phyloP scores from a whole-genome alignment of 2,113 vertebrate genomes.

The Zosterops lateralis region DNA sequence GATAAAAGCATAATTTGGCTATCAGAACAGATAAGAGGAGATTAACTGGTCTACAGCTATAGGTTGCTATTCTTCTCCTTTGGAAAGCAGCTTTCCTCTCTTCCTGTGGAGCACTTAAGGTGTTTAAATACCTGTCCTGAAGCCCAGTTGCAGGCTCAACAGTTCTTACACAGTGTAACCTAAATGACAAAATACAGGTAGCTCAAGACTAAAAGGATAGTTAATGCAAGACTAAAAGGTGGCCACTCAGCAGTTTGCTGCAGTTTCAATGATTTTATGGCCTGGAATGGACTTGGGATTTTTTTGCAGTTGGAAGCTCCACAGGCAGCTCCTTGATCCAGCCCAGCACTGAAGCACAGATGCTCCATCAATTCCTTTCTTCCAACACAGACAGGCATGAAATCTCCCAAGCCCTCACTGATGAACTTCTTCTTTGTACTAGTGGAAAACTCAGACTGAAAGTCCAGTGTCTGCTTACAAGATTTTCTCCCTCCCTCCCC shows the following conservation, averaged over 20 bases:
- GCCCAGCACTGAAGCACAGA: not conserved
- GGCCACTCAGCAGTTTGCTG: not conserved
- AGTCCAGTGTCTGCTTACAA: not conserved
- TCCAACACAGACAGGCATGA: not conserved
- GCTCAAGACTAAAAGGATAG: not conserved
- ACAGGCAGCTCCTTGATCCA: not conserved
- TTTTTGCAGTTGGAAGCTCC: not conserved
- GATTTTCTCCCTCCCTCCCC: not conserved
- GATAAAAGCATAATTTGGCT: not conserved
- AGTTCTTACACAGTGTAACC: not conserved
- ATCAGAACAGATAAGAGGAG: not conserved
- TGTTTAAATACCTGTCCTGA: not conserved
- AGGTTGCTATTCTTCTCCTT: not conserved
- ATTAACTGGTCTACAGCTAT: not conserved
- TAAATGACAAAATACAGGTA: not conserved
- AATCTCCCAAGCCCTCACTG: not conserved
- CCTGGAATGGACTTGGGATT: not conserved
- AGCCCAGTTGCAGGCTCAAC: not conserved
- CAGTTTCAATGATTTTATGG: not conserved
- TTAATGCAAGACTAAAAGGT: not conserved
- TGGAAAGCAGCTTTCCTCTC: conserved; percentile 8
- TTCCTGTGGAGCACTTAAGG: not conserved
- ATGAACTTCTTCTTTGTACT: not conserved
- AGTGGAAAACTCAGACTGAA: not conserved
- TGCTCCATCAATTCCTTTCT: not conserved